These are phyloP conservation scores for Falcunculus frontatus DNA, from an alignment of 2,113 vertebrate genomes.

Conservation along the genomic window DNA sequence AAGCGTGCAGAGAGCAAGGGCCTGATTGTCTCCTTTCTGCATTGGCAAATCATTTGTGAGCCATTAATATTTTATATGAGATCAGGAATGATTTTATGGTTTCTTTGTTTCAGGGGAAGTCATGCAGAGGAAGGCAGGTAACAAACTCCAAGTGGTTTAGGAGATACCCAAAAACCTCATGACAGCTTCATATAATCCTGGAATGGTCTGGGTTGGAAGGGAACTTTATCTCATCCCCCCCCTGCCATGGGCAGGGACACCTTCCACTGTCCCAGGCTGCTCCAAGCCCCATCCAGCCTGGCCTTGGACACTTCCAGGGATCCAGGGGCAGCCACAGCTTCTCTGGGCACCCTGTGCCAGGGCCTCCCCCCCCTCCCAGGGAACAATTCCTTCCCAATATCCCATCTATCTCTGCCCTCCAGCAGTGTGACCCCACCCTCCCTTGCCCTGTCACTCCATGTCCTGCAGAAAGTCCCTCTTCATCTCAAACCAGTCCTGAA, in stretches of 20 bases:
- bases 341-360: not conserved
- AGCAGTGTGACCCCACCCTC: too few relatives aligned
- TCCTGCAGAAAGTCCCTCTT: not conserved
- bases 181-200: not conserved
- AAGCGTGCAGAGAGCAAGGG: fast-evolving
- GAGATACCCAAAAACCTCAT: fast-evolving
- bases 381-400: not conserved
- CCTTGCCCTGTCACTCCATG: not conserved
- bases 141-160: not conserved
- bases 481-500: not conserved
- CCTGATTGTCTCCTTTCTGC: not conserved
- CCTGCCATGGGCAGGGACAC: not conserved
- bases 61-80: not conserved
- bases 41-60: not conserved
- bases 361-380: not conserved
- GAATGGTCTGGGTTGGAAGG: not conserved
- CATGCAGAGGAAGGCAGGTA: not conserved
- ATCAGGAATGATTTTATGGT: not conserved
- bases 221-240: not conserved
- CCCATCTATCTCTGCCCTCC: not conserved
- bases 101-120: not conserved
- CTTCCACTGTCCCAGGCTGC: not conserved
- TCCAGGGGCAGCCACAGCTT: not conserved
- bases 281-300: not conserved
- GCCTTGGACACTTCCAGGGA: not conserved